phyloP scores from a whole-genome alignment of 1,140 invertebrate genomes.

The Conus ventricosus region DNA sequence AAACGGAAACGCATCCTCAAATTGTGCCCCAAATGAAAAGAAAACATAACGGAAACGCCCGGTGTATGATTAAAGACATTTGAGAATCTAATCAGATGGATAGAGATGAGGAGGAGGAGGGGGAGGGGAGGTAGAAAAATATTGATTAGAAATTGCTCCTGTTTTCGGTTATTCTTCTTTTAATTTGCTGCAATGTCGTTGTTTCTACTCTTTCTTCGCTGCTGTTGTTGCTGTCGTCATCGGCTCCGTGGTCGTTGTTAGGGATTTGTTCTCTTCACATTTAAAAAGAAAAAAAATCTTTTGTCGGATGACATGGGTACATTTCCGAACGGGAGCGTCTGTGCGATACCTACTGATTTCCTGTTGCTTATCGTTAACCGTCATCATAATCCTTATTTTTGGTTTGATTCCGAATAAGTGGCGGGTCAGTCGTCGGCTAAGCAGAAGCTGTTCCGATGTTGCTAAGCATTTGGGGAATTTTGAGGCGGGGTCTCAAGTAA shows the following conservation, averaged over 20 bases:
- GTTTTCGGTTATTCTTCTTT: neutral
- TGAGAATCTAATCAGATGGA: conserved; percentile 4
- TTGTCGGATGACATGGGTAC: too few relatives aligned
- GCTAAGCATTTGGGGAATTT: too few relatives aligned
- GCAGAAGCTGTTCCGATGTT: too few relatives aligned
- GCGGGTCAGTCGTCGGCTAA: too few relatives aligned
- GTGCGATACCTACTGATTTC: too few relatives aligned
- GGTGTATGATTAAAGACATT: neutral
- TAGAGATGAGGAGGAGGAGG: neutral
- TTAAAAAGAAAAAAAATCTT: too few relatives aligned
- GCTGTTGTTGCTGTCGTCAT: neutral
- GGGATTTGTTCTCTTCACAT: too few relatives aligned
- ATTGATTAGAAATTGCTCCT: neutral
- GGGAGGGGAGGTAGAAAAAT: neutral
- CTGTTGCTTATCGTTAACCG: too few relatives aligned
- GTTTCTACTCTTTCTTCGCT: neutral
- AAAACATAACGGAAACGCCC: neutral
- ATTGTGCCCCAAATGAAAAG: neutral
- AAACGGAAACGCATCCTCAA: neutral
- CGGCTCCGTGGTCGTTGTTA: neutral
- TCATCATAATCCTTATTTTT: too few relatives aligned
- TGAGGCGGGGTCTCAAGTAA: too few relatives aligned
- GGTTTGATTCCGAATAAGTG: too few relatives aligned
- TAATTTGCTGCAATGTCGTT: neutral
- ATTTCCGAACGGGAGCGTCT: too few relatives aligned